Base-by-base conservation (phyloP, 2,888 invertebrate species). In the Siphlonurus alternatus region DNA sequence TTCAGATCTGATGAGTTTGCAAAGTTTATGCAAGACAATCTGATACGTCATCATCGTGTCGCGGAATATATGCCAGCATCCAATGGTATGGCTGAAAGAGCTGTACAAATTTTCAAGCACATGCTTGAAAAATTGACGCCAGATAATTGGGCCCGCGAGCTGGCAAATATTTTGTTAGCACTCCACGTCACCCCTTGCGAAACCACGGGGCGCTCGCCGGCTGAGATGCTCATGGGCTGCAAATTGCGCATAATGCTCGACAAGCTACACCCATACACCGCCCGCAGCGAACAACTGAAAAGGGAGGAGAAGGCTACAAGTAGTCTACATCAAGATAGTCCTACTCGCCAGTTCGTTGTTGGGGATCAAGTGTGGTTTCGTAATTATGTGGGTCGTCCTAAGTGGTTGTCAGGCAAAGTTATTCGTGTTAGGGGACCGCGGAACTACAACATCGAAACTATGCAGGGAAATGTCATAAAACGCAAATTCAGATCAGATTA, bases 181-280 rank as follows among this genome's bases (percentile, higher is more conserved):
- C 65, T 68, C 61, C 67, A 67, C 38, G 59, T 65, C 10, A 68
- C 68, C 23, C 66, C 68, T 22, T 61, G 61, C 20, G 61, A 65
- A 23, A 61, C 68, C 0, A 67, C 68, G 19, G 68, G 68, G 10
- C 53, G 24, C 20, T 63, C 66, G 15, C 66, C 67, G 59, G 66
- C 67, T 15, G 69, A 68, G 59, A 56, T 69, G 22, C 62, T 70
- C 61, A 65, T 67, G 61, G 63, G 65, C 18, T 54, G 67, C n/a
- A n/a, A n/a, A n/a, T n/a, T n/a, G n/a, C n/a, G n/a, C n/a, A n/a
- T n/a, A n/a, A n/a, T n/a, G 53, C n/a, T n/a, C n/a, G n/a, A n/a
- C n/a, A n/a, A n/a, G n/a, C n/a, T n/a, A n/a, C n/a, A n/a, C n/a
- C n/a, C n/a, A n/a, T n/a, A n/a, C n/a, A n/a, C n/a, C n/a, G n/a